Evolutionary conservation across 2,888 invertebrate genomes (phyloP), one percentile per base, ranked within the genome.

Genomic region (Cryptops parisi): DNA sequence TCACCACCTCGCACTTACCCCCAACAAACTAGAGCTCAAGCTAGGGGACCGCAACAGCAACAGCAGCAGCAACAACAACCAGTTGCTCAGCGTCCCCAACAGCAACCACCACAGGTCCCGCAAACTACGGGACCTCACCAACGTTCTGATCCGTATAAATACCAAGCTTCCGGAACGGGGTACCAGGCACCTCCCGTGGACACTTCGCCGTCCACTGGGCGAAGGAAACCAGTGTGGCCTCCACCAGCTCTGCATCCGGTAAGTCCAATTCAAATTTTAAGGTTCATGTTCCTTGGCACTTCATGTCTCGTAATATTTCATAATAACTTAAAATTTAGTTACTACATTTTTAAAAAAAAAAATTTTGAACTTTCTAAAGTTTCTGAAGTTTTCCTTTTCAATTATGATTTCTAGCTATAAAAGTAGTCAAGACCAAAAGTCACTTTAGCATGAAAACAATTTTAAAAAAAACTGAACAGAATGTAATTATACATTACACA

Each of bases 201-300:
- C 15, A 47, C 48, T 41, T 4, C 41, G 24, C 47, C 53, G n/a
- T 19, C 53, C 5, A 22, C 17, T 4, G 52, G 45, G 1, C 25
- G 43, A 27, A 19, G 49, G 5, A 15, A 21, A 26, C 54, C 54
- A 3, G 41, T 54, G 15, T 54, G 54, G 54, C 54, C 54, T 23
- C 54, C 54, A 4, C 54, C 12, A 21, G 27, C 27, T 12, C n/a
- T 9, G 15, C 26, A 48, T 4, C 24, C 40, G 26, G 54, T 54
- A 53, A 39, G 23, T 38, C 15, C 12, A 12, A 48, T 22, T 21
- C 19, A n/a, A 46, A 22, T n/a, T n/a, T n/a, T n/a, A n/a, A n/a
- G n/a, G n/a, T n/a, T n/a, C n/a, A n/a, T n/a, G n/a, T n/a, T n/a
- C n/a, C n/a, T n/a, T n/a, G n/a, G n/a, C n/a, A n/a, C n/a, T n/a